Evolutionary conservation across 2,888 invertebrate species (phyloP), one percentile per base, ranked within the genome.

Genomic region (Melanchra persicariae): DNA sequence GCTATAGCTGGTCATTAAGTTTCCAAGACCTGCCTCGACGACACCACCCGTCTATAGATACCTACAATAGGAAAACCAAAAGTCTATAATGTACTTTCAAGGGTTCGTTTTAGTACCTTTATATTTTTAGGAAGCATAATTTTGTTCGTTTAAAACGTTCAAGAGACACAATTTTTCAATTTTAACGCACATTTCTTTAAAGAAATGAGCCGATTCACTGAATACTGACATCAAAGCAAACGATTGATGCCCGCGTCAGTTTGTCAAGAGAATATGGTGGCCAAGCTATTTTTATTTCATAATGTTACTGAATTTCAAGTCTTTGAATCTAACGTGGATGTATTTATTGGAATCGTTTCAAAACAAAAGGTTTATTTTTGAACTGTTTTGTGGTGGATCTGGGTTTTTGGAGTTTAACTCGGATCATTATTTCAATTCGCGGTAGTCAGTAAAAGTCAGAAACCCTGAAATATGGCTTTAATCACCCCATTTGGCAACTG

Each of bases 171-270:
- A 81, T 85, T 83, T 77, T 72, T 82, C 78, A 84, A 84, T 64
- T 69, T 64, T 22, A 80, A 76, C 71, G 19, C 30, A 47, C 30
- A 79, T 79, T 77, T 79, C 71, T 70, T 37, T 55, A 66, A 78
- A 83, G 65, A 85, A 87, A 88, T 87, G 86, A 73, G 62, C 62
- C 87, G 69, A 74, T 74, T 79, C 77, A 69, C 72, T 70, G 83
- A 77, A 82, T 72, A 81, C 85, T 87, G 84, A 91, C 90, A 88
- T 93, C 93, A 93, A 93, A 93, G 92, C 84, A 81, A 85, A 76
- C 85, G 82, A 93, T 91, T 88, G 89, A 92, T 90, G 89, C 76
- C n/a, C 52, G 49, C 62, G 77, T 83, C 86, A 76, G 59, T 81
- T 75, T 85, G 86, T 88, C 86, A 90, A 89, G 88, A 87, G 87